Percentiles rank a stretch among this genome's conserved stretches.
Evolutionary conservation across 2,113 vertebrate genomes (phyloP).

Genomic region (Deroptyus accipitrinus): DNA sequence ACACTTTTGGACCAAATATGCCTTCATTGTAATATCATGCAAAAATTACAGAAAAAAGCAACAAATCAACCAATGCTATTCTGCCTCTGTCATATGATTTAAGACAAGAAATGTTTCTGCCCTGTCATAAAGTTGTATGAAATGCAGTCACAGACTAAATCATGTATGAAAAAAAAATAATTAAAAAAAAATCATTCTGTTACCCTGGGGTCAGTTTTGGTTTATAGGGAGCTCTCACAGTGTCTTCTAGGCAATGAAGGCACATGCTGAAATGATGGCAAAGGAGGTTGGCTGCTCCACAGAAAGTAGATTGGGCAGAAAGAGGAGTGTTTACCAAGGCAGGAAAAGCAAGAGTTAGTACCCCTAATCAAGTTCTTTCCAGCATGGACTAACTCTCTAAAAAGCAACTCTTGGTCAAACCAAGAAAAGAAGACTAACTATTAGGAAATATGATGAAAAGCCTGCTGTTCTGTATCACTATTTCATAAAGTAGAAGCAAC

Average conservation of each 20-base stretch:
- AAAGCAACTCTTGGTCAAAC: neutral
- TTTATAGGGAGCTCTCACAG: neutral
- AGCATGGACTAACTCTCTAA: neutral
- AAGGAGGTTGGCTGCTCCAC: neutral
- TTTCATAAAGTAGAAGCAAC: neutral
- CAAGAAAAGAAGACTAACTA: neutral
- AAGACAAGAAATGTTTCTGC: neutral
- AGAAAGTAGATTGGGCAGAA: neutral
- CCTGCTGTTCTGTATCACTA: fast-evolving
- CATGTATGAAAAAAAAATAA: neutral
- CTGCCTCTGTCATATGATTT: neutral
- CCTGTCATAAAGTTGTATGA: neutral
- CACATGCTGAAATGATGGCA: neutral
- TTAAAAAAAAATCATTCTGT: neutral
- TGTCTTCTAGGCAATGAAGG: neutral
- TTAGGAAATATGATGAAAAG: neutral
- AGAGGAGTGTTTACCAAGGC: neutral
- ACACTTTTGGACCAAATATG: neutral
- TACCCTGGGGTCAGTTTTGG: neutral
- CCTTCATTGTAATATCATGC: neutral
- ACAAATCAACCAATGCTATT: neutral
- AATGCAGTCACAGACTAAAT: neutral
- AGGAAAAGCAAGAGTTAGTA: neutral
- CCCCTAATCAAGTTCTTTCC: neutral
- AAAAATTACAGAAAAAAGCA: neutral